Conservation (phyloP, 2,797 vertebrate species). For the Argya squamiceps region DNA sequence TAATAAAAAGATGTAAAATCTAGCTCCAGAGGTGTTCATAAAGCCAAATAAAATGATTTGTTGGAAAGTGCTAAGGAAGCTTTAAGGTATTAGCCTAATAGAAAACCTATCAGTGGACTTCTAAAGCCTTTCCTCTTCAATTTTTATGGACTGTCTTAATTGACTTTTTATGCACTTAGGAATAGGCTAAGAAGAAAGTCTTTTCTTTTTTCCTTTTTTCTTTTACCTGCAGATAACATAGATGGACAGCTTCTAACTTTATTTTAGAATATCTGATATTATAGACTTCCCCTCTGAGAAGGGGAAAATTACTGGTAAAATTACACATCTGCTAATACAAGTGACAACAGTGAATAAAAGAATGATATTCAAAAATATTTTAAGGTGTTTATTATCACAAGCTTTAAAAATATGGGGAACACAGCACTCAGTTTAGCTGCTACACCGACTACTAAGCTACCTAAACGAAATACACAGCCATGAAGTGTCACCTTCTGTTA, state of each 20-base stretch:
- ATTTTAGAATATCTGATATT: background rate
- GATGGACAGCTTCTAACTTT: background rate
- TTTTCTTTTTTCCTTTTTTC: background rate
- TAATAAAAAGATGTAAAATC: background rate
- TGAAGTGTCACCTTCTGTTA: background rate
- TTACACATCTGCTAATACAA: background rate
- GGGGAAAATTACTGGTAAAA: background rate
- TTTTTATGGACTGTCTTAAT: constrained; percentile 64
- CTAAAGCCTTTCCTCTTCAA: constrained; percentile 38
- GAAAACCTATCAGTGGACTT: constrained; percentile 45
- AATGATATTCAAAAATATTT: background rate
- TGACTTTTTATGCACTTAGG: constrained; percentile 56
- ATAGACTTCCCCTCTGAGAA: background rate
- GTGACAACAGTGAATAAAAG: background rate
- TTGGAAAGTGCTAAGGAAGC: constrained; percentile 23
- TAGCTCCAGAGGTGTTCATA: constrained; percentile 27
- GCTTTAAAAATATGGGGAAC: background rate
- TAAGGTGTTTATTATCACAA: background rate
- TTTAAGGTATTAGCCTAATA: constrained; percentile 56
- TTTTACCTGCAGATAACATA: background rate
- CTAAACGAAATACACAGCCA: background rate
- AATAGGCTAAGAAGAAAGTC: constrained; percentile 10
- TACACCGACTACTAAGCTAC: background rate
- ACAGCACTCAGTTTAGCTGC: background rate
- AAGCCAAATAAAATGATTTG: constrained; percentile 38